Evolutionary conservation across 2,113 vertebrate genomes (phyloP), one percentile per base, ranked within the genome.

Genomic region (Oxyura jamaicensis): DNA sequence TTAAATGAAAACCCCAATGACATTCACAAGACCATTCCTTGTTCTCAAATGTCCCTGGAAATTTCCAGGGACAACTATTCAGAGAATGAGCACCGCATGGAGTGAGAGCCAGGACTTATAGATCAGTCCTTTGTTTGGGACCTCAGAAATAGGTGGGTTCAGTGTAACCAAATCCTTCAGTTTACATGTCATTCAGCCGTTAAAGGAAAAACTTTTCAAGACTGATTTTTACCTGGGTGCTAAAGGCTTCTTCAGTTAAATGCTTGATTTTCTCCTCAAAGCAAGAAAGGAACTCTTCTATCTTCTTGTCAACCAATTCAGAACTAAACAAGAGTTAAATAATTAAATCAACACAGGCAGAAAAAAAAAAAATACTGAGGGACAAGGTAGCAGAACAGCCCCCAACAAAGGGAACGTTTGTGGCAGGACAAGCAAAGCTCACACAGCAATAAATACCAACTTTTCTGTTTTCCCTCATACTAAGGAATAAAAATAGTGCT

Each of bases 291-390:
- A 99, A 99, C 90, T 99, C 99, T 97, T 99, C 99, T 55, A 99
- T 99, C 96, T 99, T 99, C 39, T 93, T 96, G 95, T 99, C 99
- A 20, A 99, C 99, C 44, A 99, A 85, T 96, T 99, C 99, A 4
- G 99, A 98, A 96, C 99, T 99, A 96, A 28, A 80, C 97, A 39
- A 96, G 90, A 97, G n/a, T 74, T 33, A 60, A 77, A 73, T 26
- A 74, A 88, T 36, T 33, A 29, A 74, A 46, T 83, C 15, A 72
- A 19, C 48, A 53, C 48, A 56, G 66, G 23, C 16, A 67, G 13
- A 42, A 8, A 46, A 42, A 11, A 48, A 36, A 20, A 12, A 58
- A 21, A 6, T 3, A 56, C 2, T 22, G 8, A 42, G 3, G 10
- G 8, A 4, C 28, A 14, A 78, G 60, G 62, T 6, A 80, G 55